Percentiles rank a stretch among this genome's conserved stretches.
Conservation (phyloP, 2,888 invertebrate genomes). For the Oscheius sp. region DNA sequence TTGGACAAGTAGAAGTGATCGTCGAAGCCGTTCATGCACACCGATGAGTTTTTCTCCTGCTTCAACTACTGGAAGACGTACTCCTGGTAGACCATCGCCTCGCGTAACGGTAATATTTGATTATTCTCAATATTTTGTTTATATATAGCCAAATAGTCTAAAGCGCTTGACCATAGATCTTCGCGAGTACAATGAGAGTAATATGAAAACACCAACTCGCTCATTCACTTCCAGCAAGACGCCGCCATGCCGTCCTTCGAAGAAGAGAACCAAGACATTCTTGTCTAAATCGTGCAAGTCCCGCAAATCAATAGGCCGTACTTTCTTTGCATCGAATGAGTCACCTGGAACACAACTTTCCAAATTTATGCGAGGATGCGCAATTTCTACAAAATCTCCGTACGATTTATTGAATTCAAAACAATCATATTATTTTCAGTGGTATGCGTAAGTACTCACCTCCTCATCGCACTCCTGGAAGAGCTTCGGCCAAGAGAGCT, state of each 20-base stretch:
- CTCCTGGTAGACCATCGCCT: neutral
- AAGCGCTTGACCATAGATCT: neutral
- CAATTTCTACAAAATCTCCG: neutral
- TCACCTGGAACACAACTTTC: constrained; percentile 2
- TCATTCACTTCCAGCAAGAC: neutral
- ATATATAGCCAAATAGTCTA: constrained; percentile 1
- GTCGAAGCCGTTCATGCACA: constrained; percentile 2
- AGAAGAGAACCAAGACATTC: neutral
- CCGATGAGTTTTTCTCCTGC: neutral
- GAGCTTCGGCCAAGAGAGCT: neutral
- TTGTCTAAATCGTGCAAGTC: neutral
- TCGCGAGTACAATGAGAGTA: constrained; percentile 7
- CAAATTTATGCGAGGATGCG: neutral
- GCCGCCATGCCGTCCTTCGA: constrained; percentile 4
- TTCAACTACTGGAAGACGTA: neutral
- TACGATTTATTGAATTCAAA: neutral
- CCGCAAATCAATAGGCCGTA: neutral
- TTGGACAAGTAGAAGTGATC: neutral
- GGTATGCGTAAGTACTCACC: neutral
- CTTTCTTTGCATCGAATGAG: neutral
- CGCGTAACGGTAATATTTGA: neutral
- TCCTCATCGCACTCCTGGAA: neutral
- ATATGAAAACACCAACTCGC: constrained; percentile 24
- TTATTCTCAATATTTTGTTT: neutral
- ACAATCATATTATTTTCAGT: neutral